Evolutionary conservation across 2,888 invertebrate genomes (phyloP).

Genomic region (Vanessa cardui): DNA sequence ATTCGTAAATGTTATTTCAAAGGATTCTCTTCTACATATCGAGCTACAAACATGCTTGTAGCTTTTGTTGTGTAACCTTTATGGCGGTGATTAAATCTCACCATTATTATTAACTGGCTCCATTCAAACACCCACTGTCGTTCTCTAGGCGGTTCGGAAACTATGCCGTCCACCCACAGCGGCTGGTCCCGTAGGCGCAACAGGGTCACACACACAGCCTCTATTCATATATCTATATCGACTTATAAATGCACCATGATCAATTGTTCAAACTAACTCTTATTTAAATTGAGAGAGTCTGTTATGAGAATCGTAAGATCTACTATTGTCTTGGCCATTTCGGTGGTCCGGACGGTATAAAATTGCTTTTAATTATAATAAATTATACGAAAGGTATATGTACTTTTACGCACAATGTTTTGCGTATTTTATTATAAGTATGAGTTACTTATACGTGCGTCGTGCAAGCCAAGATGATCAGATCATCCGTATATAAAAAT

Average conservation of each 20-base stretch:
- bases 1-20: conserved; percentile 58
- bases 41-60: conserved; percentile 74
- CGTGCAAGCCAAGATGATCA: conserved; percentile 80
- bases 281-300: conserved; percentile 79
- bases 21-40: conserved; percentile 63
- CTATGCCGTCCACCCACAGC: conserved; percentile 82
- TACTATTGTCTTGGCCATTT: conserved; percentile 76
- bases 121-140: conserved; percentile 82
- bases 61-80: conserved; percentile 77
- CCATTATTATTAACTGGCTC: conserved; percentile 83
- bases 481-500: conserved; percentile 64
- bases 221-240: conserved; percentile 73
- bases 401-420: conserved; percentile 37
- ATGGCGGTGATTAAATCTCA: conserved; percentile 82
- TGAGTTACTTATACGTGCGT: conserved; percentile 58
- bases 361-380: conserved; percentile 65
- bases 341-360: conserved; percentile 72
- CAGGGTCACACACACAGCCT: conserved; percentile 79
- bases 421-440: conserved; percentile 22
- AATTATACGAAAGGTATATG: conserved; percentile 48
- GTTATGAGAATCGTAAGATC: conserved; percentile 73
- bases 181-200: conserved; percentile 81
- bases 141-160: conserved; percentile 75
- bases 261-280: conserved; percentile 74
- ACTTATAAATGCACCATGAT: conserved; percentile 72